Evolutionary conservation across 2,113 vertebrate species (phyloP), one percentile per base, ranked within the genome.

Genomic region (Ascaphus truei): DNA sequence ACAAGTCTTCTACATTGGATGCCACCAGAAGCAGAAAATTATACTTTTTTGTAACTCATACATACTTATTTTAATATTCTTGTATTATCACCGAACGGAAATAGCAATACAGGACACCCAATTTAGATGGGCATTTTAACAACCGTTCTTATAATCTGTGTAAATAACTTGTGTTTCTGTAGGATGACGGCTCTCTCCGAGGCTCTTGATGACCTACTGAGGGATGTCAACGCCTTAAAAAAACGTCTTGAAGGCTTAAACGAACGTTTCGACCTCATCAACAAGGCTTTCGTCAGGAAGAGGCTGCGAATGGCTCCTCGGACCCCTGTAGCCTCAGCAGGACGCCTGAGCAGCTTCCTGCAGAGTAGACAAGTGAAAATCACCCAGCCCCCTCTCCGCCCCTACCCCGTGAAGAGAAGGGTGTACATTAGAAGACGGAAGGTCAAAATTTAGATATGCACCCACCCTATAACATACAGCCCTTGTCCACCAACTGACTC

Each of bases 141-240:
- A n/a, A n/a, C n/a, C n/a, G n/a, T n/a, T n/a, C n/a, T n/a, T n/a
- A n/a, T n/a, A n/a, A n/a, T n/a, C n/a, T n/a, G n/a, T n/a, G n/a
- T n/a, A n/a, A n/a, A n/a, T n/a, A n/a, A n/a, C n/a, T 1, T 50
- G 48, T 59, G 15, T 36, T 37, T 62, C 45, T 60, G 2, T 30
- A 88, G 86, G 36, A 82, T 88, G 22, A 79, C 33, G 3, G 82
- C 86, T 7, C 56, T 85, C 45, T 84, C 86, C 0, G 75, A 80
- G 0, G 83, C 84, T 25, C 72, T 86, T 71, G 84, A 86, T 64
- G 80, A 86, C 12, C 76, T 88, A 0, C 59, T 88, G 62, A 79
- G 72, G 58, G 80, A 85, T 76, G 79, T 82, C 15, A 75, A 72
- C n/a, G 72, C 73, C 0, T 78, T 88, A 43, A 81, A 76, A 45